A percentile compares a stretch with the other conserved stretches of the same genome.
phyloP scores from a whole-genome alignment of 2,888 invertebrate species.

The Ormyrus nitidulus region DNA sequence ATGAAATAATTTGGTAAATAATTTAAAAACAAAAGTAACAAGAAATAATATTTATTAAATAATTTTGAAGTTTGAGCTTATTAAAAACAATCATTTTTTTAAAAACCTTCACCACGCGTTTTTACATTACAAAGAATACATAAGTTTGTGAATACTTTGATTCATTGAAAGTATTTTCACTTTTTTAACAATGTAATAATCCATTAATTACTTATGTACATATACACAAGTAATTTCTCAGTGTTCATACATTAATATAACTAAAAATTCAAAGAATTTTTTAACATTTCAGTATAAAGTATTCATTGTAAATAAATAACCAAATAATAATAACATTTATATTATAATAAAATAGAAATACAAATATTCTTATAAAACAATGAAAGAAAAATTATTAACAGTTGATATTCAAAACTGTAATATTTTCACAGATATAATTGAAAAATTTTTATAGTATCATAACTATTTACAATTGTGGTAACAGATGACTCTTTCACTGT shows the following conservation, averaged over 20 bases:
- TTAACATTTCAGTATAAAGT: slow-evolving; percentile 30
- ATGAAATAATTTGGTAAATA: slow-evolving; percentile 38
- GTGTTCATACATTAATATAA: slow-evolving; percentile 15
- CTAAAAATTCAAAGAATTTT: slow-evolving; percentile 22
- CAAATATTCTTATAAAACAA: slow-evolving; percentile 38
- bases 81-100: slow-evolving; percentile 49
- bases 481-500: slow-evolving; percentile 29
- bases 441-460: slow-evolving; percentile 34
- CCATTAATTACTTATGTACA: slow-evolving; percentile 23
- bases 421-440: slow-evolving; percentile 36
- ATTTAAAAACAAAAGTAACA: slow-evolving; percentile 53
- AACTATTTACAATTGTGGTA: slow-evolving; percentile 52
- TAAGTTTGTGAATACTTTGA: slow-evolving; percentile 32
- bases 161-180: slow-evolving; percentile 11
- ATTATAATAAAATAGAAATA: slow-evolving; percentile 37
- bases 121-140: slow-evolving; percentile 37
- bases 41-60: slow-evolving; percentile 58
- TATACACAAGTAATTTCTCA: not conserved
- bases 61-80: slow-evolving; percentile 44
- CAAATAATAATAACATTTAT: slow-evolving; percentile 47
- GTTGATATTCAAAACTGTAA: slow-evolving; percentile 34
- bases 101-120: slow-evolving; percentile 54
- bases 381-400: slow-evolving; percentile 43
- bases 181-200: slow-evolving; percentile 12
- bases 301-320: slow-evolving; percentile 52